Percentiles rank a stretch among this genome's conserved stretches.
Conservation (phyloP, 1,140 invertebrate species). For the Drosophila miranda region DNA sequence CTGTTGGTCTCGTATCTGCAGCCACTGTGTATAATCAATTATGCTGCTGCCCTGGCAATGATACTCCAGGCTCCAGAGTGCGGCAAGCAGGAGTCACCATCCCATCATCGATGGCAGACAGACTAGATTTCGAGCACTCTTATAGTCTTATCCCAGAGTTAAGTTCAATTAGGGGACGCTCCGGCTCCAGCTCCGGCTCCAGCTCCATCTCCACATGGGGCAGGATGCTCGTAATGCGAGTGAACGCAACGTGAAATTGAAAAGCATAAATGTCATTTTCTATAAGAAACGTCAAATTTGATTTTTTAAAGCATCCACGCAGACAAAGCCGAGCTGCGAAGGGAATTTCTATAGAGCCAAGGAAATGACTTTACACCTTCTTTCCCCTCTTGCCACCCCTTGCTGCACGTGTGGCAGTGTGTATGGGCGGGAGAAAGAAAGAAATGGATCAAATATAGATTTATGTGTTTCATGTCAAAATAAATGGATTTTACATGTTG, state of each 20-base stretch:
- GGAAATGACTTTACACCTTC: conserved; percentile 69
- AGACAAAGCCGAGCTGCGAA: conserved; percentile 14
- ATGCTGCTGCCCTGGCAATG: conserved; percentile 12
- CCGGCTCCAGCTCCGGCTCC: no score
- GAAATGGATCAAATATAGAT: conserved; percentile 76
- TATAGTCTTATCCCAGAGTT: conserved; percentile 27
- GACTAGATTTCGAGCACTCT: background rate
- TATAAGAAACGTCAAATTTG: conserved; percentile 51
- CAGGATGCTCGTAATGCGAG: conserved; percentile 18
- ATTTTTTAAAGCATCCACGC: conserved; percentile 26
- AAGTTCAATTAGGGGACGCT: conserved; percentile 29
- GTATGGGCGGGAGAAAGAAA: conserved; percentile 26
- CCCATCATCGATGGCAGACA: conserved; percentile 16
- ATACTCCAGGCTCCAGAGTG: conserved; percentile 3
- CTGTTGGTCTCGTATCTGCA: conserved; percentile 2
- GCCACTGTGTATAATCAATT: conserved; percentile 29
- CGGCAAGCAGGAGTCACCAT: conserved; percentile 15
- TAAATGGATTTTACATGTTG: conserved; percentile 80
- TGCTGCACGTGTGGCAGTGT: background rate
- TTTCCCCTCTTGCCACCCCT: background rate
- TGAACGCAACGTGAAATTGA: conserved; percentile 45
- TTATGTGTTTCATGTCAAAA: conserved; percentile 76
- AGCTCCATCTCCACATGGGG: background rate
- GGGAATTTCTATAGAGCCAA: conserved; percentile 32
- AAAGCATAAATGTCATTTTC: conserved; percentile 55